Evolutionary conservation across 1,140 invertebrate genomes (phyloP), one percentile per base, ranked within the genome.

Genomic region (Acromyrmex charruanus): DNA sequence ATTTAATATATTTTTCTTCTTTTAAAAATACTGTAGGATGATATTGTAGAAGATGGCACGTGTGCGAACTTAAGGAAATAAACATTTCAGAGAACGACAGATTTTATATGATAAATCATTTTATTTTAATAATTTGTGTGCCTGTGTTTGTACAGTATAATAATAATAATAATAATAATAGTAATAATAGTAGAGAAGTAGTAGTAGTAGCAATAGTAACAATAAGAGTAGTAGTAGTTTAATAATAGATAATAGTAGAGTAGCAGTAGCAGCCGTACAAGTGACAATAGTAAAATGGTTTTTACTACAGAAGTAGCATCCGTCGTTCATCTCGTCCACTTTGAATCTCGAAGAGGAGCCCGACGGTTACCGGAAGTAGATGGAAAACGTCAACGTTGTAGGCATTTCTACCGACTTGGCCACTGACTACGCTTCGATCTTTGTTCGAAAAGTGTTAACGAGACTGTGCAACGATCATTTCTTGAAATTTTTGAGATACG

Each of bases 61-160:
- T 3, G 55, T 21, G n/a, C 35, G 35, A 3, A 14, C 6, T 35
- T 16, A 31, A 63, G 61, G 18, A 28, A 66, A n/a, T 39, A 39
- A 66, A 28, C 63, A 31, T 63, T 28, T 28, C 25, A 28, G 14
- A 63, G 14, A 63, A 63, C 25, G 35, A 77, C 18, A 25, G n/a
- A 21, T 87, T 86, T 92, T 92, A 91, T 89, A 92, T 82, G 90
- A 93, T 93, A 92, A 92, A 92, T 80, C 88, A 86, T 89, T 93
- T 92, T 93, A 93, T 93, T 93, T 93, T 90, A 93, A 93, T 92
- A 90, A 91, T 91, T 81, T 90, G 90, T 91, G 87, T 90, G 81
- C 77, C 85, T 93, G 88, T 77, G 61, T 90, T 92, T 89, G 88
- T 93, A 93, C 92, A 92, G 84, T 92, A 89, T 89, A 90, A 71